phyloP scores from a whole-genome alignment of 2,113 vertebrate species.

The Naja naja region DNA sequence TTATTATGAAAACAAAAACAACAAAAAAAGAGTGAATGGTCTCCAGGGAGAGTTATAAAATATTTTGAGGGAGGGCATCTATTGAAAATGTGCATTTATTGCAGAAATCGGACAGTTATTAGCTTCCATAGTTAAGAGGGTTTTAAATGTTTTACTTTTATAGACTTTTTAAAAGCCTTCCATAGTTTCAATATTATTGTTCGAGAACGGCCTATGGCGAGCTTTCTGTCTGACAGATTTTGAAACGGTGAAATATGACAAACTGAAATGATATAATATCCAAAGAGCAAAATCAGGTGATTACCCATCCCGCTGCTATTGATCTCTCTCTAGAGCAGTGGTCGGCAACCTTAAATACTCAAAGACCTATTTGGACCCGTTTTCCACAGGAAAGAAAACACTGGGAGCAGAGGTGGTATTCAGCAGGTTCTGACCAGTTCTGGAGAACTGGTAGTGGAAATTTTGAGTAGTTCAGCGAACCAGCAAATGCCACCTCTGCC shows the following conservation, averaged over 20 bases:
- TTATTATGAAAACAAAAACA: slow-evolving; percentile 2
- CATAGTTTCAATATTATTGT: slow-evolving; percentile 25
- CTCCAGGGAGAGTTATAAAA: not conserved
- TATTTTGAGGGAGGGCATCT: not conserved
- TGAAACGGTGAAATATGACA: not conserved
- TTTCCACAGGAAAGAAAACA: no score
- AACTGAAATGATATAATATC: not conserved
- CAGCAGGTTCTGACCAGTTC: no score
- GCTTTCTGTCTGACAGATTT: not conserved
- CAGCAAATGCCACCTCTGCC: no score
- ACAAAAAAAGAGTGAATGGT: not conserved
- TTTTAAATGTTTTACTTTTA: not conserved
- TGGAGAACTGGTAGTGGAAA: no score
- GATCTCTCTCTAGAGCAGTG: not conserved
- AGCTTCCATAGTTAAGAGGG: slow-evolving; percentile 13
- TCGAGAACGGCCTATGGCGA: not conserved
- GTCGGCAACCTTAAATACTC: not conserved
- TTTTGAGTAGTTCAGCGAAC: no score
- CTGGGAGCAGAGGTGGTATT: no score
- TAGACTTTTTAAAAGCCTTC: slow-evolving; percentile 6
- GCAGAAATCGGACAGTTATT: not conserved
- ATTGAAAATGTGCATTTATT: not conserved
- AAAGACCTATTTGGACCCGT: no score
- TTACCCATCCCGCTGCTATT: not conserved
- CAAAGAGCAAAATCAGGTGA: slow-evolving; percentile 30